Evolutionary conservation across 2,888 invertebrate species (phyloP).

Genomic region (Drosophila mayaguana): DNA sequence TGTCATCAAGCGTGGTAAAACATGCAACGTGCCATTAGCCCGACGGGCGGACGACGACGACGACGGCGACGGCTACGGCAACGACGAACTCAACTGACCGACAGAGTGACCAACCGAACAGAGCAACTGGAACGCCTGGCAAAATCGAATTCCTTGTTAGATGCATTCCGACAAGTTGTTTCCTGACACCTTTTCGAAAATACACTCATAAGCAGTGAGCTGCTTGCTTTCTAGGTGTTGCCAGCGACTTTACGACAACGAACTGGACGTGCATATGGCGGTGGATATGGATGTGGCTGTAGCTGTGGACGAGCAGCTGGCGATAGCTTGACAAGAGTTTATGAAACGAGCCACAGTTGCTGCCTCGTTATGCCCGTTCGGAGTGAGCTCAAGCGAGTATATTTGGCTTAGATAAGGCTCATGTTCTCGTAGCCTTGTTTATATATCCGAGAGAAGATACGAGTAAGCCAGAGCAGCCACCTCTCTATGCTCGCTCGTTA

Average conservation of each 20-base stretch:
- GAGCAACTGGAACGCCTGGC: conserved; percentile 74
- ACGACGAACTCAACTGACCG: conserved; percentile 23
- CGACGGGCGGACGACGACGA: conserved; percentile 29
- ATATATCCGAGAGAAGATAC: neutral
- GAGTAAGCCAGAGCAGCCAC: neutral
- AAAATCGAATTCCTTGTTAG: conserved; percentile 86
- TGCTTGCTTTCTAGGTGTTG: conserved; percentile 74
- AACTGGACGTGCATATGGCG: conserved; percentile 30
- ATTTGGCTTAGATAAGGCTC: neutral
- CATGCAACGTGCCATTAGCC: conserved; percentile 85
- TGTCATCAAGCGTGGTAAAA: conserved; percentile 85
- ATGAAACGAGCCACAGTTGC: conserved; percentile 76
- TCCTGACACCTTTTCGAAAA: conserved; percentile 85
- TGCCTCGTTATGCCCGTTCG: conserved; percentile 29
- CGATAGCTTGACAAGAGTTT: conserved; percentile 79
- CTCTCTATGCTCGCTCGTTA: neutral
- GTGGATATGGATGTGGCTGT: conserved; percentile 13
- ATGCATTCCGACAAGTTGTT: conserved; percentile 86
- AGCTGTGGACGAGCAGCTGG: conserved; percentile 56
- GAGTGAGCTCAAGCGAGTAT: neutral
- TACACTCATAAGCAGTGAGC: conserved; percentile 75
- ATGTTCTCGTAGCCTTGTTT: no score
- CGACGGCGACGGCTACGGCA: neutral
- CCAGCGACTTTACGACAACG: conserved; percentile 73
- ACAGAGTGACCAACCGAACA: conserved; percentile 52